These are phyloP conservation scores for Drosophila varians DNA, from an alignment of 1,140 invertebrate species.

Conservation along the genomic window DNA sequence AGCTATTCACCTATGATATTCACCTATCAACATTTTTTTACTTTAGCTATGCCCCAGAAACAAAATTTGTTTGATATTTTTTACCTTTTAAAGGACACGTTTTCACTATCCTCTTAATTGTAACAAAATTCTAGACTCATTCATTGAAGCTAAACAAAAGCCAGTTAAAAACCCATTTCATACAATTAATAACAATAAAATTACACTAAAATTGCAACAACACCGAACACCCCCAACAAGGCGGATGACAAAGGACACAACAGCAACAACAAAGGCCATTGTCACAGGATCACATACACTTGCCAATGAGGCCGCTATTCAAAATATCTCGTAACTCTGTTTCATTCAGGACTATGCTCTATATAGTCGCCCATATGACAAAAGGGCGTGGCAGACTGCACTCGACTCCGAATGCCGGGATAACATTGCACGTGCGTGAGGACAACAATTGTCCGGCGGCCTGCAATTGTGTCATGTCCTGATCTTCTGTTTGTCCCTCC, in stretches of 20 bases:
- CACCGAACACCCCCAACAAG: slow-evolving; percentile 52
- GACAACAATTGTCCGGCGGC: slow-evolving; percentile 58
- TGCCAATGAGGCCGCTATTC: slow-evolving; percentile 57
- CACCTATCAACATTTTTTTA: background rate
- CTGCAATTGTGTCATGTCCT: slow-evolving; percentile 75
- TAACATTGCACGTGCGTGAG: slow-evolving; percentile 68
- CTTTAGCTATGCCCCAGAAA: no score
- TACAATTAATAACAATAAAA: slow-evolving; percentile 79
- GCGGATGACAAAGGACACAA: slow-evolving; percentile 36
- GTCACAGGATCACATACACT: slow-evolving; percentile 49
- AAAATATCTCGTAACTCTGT: slow-evolving; percentile 68
- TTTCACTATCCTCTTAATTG: slow-evolving; percentile 1
- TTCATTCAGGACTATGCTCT: slow-evolving; percentile 35
- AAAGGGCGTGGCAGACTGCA: slow-evolving; percentile 44
- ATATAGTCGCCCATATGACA: slow-evolving; percentile 34
- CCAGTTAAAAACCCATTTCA: slow-evolving; percentile 66
- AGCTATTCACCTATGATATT: no score
- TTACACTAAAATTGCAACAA: slow-evolving; percentile 78
- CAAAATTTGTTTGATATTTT: slow-evolving; percentile 7
- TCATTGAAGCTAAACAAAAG: slow-evolving; percentile 31
- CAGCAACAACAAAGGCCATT: slow-evolving; percentile 35
- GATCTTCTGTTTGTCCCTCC: slow-evolving; percentile 25
- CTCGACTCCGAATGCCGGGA: slow-evolving; percentile 41
- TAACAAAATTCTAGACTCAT: slow-evolving; percentile 17
- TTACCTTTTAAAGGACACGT: slow-evolving; percentile 14